Evolutionary conservation across 2,888 invertebrate genomes (phyloP), one percentile per base, ranked within the genome.

Genomic region (Macroteleia sp.): DNA sequence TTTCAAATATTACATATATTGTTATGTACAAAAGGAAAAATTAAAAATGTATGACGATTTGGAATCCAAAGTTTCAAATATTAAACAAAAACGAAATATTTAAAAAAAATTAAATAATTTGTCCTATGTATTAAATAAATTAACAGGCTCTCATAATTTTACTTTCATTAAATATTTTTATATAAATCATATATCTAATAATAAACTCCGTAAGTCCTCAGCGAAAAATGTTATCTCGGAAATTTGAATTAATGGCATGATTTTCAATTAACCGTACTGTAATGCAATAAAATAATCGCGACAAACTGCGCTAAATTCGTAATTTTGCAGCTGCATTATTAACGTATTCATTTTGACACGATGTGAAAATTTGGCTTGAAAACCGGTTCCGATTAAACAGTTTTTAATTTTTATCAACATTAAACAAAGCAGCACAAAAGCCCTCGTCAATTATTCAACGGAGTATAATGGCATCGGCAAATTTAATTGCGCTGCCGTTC

Each of bases 391-490:
- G 50, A 50, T 62, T 48, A 50, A 62, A 62, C 54, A 25, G 44
- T 44, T 66, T 66, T 44, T 50, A 54, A 67, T 67, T 56, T 67
- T 56, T 39, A 67, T 56, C 46, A 67, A 44, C 46, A 57, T 32
- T 48, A 36, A 67, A 56, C 46, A 36, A 56, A 54, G 54, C 44
- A 36, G 46, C 30, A 44, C 44, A 42, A 66, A 66, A 54, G 52
- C 52, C 14, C 9, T 22, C 36, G 1, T 67, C 19, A 46, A 67
- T 56, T 34, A 67, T 67, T 67, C 36, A 54, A 2, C 36, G 19
- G 16, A 19, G 46, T 36, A 56, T 67, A 67, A 67, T 67, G 46
- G 56, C 28, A 34, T 36, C 28, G 34, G 44, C 46, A 56, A 54
- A 44, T 66, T 66, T 54, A 32, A 54, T 66, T 56, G 54, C 66